Percentiles rank a stretch among this genome's conserved stretches.
These are phyloP conservation scores for Fissipunctia ypsillon DNA, from an alignment of 2,888 invertebrate genomes.

Conservation along the genomic window DNA sequence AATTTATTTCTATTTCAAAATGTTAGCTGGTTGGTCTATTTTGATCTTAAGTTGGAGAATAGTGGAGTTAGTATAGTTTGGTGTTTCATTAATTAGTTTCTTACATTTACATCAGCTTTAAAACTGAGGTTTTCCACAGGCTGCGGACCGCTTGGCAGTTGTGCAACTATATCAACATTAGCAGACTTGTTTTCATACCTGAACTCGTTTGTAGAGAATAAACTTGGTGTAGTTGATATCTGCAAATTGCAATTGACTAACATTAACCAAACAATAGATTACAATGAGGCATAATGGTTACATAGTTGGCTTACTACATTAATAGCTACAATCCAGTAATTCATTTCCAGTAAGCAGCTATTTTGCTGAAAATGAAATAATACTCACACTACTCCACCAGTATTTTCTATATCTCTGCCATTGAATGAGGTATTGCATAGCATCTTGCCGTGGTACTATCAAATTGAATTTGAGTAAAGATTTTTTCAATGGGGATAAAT, in stretches of 20 bases:
- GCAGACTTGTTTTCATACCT: slow-evolving; percentile 83
- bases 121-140: slow-evolving; percentile 91
- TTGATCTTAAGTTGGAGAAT: background rate
- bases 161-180: slow-evolving; percentile 92
- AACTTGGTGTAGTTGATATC: slow-evolving; percentile 93
- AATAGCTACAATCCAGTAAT: background rate
- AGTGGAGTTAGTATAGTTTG: background rate
- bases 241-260: slow-evolving; percentile 72
- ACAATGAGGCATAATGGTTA: slow-evolving; percentile 12
- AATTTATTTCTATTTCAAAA: background rate
- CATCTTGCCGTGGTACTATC: slow-evolving; percentile 84
- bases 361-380: slow-evolving; percentile 3
- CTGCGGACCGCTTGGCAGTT: slow-evolving; percentile 91
- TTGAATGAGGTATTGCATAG: slow-evolving; percentile 93
- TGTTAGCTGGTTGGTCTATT: background rate
- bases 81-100: slow-evolving; percentile 30
- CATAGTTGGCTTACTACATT: background rate
- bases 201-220: slow-evolving; percentile 92
- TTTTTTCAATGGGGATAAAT: slow-evolving; percentile 63
- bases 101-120: slow-evolving; percentile 70
- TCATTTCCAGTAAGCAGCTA: background rate
- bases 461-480: slow-evolving; percentile 81
- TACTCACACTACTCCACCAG: slow-evolving; percentile 95
- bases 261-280: background rate
- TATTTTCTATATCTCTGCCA: slow-evolving; percentile 94